phyloP scores from a whole-genome alignment of 1,140 invertebrate genomes.

The Anoplophora glabripennis region DNA sequence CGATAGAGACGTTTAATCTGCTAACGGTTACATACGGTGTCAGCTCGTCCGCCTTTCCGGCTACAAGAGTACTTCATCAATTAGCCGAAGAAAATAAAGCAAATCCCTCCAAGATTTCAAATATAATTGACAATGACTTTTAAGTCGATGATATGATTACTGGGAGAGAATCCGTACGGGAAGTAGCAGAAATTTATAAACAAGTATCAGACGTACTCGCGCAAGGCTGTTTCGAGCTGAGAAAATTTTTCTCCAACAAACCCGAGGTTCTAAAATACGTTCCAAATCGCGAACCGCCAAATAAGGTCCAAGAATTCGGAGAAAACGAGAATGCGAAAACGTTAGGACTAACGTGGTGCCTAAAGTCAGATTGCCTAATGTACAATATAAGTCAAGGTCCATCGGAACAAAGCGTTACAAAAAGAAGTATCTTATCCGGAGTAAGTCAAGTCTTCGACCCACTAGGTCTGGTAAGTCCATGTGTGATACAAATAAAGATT shows the following conservation, averaged over 20 bases:
- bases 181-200: too few relatives aligned
- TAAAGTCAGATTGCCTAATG: background rate
- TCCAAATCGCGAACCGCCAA: too few relatives aligned
- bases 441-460: constrained; percentile 11
- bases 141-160: constrained; percentile 51
- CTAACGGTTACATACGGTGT: constrained; percentile 44
- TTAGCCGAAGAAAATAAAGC: constrained; percentile 37
- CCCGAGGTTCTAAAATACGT: background rate
- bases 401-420: background rate
- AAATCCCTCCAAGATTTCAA: constrained; percentile 29
- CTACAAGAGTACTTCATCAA: constrained; percentile 34
- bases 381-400: too few relatives aligned
- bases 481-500: constrained; percentile 4
- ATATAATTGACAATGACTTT: constrained; percentile 41
- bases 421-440: constrained; percentile 7
- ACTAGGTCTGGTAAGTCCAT: constrained; percentile 5
- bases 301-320: too few relatives aligned
- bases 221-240: constrained; percentile 9
- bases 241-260: constrained; percentile 14
- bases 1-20: constrained; percentile 28
- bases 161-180: too few relatives aligned
- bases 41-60: constrained; percentile 36
- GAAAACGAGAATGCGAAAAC: constrained; percentile 2
- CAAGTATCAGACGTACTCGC: constrained; percentile 4
- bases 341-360: constrained; percentile 4